phyloP scores from a whole-genome alignment of 2,888 invertebrate genomes.

The Eudemis profundana region DNA sequence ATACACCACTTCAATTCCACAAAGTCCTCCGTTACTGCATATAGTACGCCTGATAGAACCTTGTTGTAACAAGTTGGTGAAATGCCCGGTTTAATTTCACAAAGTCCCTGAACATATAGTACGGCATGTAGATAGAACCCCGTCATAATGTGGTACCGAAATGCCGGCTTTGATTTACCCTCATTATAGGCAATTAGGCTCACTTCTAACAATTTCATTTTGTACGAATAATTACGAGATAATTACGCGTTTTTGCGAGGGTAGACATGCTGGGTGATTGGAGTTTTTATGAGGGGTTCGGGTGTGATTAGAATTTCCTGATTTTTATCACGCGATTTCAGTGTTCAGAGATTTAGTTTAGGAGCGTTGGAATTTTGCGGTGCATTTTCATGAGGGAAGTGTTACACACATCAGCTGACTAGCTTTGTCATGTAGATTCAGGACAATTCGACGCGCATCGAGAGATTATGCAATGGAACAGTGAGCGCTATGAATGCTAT shows the following conservation, averaged over 20 bases:
- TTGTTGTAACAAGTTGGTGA: not conserved
- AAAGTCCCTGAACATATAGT: conserved; percentile 16
- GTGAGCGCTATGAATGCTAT: too few relatives aligned
- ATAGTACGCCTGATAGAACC: not conserved
- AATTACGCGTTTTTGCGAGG: conserved; percentile 40
- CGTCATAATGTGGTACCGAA: conserved; percentile 50
- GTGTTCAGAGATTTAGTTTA: not conserved
- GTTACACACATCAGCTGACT: too few relatives aligned
- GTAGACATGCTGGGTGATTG: conserved; percentile 30
- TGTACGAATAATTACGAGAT: conserved; percentile 35
- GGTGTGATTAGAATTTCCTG: conserved; percentile 41
- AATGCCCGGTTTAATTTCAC: conserved; percentile 20
- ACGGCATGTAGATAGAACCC: conserved; percentile 43
- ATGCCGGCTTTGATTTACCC: conserved; percentile 62
- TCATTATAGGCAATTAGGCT: conserved; percentile 53
- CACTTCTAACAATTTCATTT: conserved; percentile 54
- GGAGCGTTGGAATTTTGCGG: too few relatives aligned
- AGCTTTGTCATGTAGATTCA: too few relatives aligned
- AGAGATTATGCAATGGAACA: too few relatives aligned
- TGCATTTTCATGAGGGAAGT: too few relatives aligned
- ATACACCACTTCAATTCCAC: conserved; percentile 4
- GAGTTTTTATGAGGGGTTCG: conserved; percentile 32
- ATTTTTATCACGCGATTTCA: conserved; percentile 23
- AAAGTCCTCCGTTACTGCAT: conserved; percentile 2
- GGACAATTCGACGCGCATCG: too few relatives aligned